Conservation (phyloP, 2,888 invertebrate genomes). For the Pseudoips prasinana region DNA sequence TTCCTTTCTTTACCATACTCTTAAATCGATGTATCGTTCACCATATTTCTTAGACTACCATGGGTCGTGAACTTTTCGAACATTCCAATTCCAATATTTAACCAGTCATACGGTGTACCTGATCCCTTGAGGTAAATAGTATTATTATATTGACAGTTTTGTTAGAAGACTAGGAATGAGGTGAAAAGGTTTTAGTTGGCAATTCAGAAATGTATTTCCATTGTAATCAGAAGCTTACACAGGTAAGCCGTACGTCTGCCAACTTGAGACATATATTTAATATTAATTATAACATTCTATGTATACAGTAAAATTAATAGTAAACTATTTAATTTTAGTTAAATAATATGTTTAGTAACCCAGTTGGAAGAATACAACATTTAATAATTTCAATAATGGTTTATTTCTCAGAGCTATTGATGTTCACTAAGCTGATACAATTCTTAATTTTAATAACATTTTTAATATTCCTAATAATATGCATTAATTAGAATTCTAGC, state of each 20-base stretch:
- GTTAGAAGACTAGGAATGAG: slow-evolving; percentile 20
- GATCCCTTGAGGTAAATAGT: slow-evolving; percentile 5
- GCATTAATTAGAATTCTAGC: slow-evolving; percentile 81
- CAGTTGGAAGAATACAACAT: slow-evolving; percentile 68
- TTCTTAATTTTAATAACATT: slow-evolving; percentile 79
- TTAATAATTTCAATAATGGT: slow-evolving; percentile 81
- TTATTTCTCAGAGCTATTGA: slow-evolving; percentile 80
- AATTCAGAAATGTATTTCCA: slow-evolving; percentile 17
- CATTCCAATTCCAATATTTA: slow-evolving; percentile 22
- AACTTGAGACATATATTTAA: slow-evolving; percentile 10
- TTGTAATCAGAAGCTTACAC: slow-evolving; percentile 11
- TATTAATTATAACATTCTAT: slow-evolving; percentile 4
- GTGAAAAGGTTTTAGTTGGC: slow-evolving; percentile 27
- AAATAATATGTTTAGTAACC: slow-evolving; percentile 20
- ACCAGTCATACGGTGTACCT: slow-evolving; percentile 36
- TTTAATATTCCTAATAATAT: slow-evolving; percentile 78
- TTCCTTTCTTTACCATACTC: slow-evolving; percentile 14
- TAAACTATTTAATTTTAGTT: slow-evolving; percentile 7
- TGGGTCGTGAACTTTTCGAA: slow-evolving; percentile 10
- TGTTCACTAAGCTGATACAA: slow-evolving; percentile 82
- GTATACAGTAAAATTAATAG: slow-evolving; percentile 17
- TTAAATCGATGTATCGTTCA: slow-evolving; percentile 24
- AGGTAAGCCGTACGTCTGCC: slow-evolving; percentile 30
- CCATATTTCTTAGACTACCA: slow-evolving; percentile 5
- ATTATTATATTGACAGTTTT: slow-evolving; percentile 5